Percentiles rank a stretch among this genome's conserved stretches.
phyloP scores from a whole-genome alignment of 2,797 vertebrate genomes.

The Pygocentrus nattereri region DNA sequence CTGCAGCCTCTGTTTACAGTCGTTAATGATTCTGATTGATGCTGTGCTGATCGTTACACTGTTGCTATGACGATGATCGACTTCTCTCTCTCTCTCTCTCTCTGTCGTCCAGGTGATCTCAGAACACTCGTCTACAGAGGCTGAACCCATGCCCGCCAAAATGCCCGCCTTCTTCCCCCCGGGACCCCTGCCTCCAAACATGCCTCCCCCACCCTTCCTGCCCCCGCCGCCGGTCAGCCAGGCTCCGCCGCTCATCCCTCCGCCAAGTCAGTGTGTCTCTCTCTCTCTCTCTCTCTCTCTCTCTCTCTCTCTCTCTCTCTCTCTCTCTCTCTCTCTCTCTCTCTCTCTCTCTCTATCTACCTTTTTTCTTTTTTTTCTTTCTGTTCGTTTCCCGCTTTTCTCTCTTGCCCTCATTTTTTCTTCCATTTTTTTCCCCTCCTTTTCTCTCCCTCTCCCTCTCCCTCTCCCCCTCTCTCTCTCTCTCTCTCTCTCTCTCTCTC shows the following conservation, averaged over 20 bases:
- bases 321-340: neutral
- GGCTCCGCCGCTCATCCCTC: constrained; percentile 95
- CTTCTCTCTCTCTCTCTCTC: neutral
- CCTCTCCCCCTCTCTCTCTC: too few species aligned
- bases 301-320: neutral
- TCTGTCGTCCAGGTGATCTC: constrained; percentile 88
- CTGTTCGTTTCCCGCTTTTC: too few species aligned
- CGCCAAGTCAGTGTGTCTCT: constrained; percentile 86
- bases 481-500: too few species aligned
- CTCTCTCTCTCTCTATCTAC: too few species aligned
- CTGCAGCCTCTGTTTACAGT: too few species aligned
- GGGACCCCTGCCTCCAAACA: constrained; percentile 79
- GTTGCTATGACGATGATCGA: too few species aligned
- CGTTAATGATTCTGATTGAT: too few species aligned
- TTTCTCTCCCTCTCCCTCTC: too few species aligned
- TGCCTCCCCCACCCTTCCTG: constrained; percentile 94
- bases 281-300: constrained; percentile 18
- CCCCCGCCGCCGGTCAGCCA: constrained; percentile 94
- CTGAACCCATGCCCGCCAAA: constrained; percentile 78
- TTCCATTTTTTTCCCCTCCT: too few species aligned
- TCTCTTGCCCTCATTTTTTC: too few species aligned
- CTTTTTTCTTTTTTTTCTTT: too few species aligned
- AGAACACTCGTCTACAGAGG: constrained; percentile 87
- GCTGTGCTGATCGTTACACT: too few species aligned
- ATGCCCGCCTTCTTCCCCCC: constrained; percentile 89